Conservation (phyloP, 1,140 invertebrate species). For the Cherax quadricarinatus region DNA sequence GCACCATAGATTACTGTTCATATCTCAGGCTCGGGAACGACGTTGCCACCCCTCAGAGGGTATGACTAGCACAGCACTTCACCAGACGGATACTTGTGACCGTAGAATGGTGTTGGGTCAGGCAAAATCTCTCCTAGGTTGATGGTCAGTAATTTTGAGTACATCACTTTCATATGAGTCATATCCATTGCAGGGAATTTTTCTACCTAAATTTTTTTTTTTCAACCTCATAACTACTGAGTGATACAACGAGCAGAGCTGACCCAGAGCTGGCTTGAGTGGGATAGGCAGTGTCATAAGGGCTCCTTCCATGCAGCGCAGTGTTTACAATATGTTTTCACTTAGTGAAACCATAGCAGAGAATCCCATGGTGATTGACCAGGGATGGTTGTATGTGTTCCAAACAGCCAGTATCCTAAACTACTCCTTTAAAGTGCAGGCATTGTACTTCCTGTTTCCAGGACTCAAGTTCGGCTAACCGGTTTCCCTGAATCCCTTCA, state of each 20-base stretch:
- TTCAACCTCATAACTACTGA: conserved; percentile 24
- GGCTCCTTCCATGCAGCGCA: conserved; percentile 29
- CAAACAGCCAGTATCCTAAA: too few relatives aligned
- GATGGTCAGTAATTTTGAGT: conserved; percentile 45
- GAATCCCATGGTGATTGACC: conserved; percentile 35
- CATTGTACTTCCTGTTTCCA: too few relatives aligned
- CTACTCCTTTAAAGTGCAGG: too few relatives aligned
- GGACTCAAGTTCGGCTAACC: too few relatives aligned
- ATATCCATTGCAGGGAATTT: not conserved
- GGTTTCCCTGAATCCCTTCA: too few relatives aligned
- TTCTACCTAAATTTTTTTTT: not conserved
- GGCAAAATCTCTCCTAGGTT: conserved; percentile 25
- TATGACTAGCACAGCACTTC: conserved; percentile 70
- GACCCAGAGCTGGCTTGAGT: conserved; percentile 47
- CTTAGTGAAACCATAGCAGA: conserved; percentile 9
- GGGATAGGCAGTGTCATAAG: conserved; percentile 54
- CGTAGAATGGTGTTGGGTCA: conserved; percentile 50
- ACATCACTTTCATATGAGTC: not conserved
- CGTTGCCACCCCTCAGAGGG: conserved; percentile 25
- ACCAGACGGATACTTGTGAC: conserved; percentile 58
- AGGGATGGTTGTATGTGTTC: conserved; percentile 26
- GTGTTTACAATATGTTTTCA: too few relatives aligned
- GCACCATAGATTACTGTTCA: conserved; percentile 62
- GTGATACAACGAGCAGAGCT: conserved; percentile 12
- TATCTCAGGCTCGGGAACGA: conserved; percentile 37